Percentiles rank a stretch among this genome's conserved stretches.
Conservation (phyloP, 2,113 vertebrate species). For the Microcebus ravelobensis region DNA sequence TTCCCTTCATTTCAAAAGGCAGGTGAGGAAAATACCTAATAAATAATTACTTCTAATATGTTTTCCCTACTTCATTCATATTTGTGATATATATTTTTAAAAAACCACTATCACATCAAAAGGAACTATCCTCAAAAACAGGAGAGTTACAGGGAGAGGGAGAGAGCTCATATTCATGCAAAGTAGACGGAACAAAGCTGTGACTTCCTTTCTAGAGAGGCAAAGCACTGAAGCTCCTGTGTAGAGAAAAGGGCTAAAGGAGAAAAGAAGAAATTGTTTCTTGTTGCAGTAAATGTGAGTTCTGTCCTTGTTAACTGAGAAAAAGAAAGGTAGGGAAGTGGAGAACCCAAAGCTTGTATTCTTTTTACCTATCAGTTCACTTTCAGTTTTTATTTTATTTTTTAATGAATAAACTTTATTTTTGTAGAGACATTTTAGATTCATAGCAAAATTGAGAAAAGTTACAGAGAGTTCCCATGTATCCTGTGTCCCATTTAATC, state of each 20-base stretch:
- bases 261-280: not conserved
- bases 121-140: not conserved
- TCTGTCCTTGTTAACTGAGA: not conserved
- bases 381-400: not conserved
- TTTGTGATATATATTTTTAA: not conserved
- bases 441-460: not conserved
- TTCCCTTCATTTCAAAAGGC: not conserved
- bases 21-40: not conserved
- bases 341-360: not conserved
- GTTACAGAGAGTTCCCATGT: not conserved
- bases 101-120: not conserved
- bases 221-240: not conserved
- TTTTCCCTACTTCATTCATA: not conserved
- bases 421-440: not conserved
- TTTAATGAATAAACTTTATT: not conserved
- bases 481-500: not conserved
- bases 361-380: not conserved
- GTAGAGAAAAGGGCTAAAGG: not conserved
- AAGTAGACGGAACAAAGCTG: not conserved
- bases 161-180: not conserved
- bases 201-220: not conserved
- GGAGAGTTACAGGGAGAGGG: fast-evolving
- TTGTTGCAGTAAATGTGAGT: not conserved
- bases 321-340: not conserved
- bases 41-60: not conserved